Conservation (phyloP, 2,113 vertebrate genomes). For the Muntiacus reevesi region DNA sequence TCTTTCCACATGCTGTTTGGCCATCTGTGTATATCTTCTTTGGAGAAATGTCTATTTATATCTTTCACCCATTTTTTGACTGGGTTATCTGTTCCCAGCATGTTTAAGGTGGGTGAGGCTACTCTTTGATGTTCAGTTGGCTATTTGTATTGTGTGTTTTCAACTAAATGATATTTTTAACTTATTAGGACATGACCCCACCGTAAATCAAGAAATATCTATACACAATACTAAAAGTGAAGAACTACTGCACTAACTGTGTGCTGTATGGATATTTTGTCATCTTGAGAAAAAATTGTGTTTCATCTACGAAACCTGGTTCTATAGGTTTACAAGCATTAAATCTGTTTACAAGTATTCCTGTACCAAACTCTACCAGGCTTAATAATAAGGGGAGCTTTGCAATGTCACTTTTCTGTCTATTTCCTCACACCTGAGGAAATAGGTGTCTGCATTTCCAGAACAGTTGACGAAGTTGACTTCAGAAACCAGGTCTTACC, state of each 20-base stretch:
- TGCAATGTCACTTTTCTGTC: too few species aligned
- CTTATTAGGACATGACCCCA: not conserved
- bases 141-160: not conserved
- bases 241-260: not conserved
- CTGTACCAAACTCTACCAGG: not conserved
- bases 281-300: not conserved
- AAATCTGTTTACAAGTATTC: not conserved
- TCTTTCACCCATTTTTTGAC: not conserved
- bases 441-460: too few species aligned
- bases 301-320: not conserved
- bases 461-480: not conserved
- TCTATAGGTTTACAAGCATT: not conserved
- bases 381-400: not conserved
- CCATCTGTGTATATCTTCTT: not conserved
- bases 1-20: not conserved
- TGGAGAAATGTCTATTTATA: not conserved
- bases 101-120: not conserved
- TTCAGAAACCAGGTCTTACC: not conserved
- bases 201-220: rapidly evolving
- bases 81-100: not conserved
- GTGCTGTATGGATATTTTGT: not conserved
- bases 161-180: not conserved
- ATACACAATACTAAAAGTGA: not conserved
- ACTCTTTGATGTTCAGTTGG: not conserved
- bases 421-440: not conserved